Evolutionary conservation across 2,113 vertebrate species (phyloP).

Genomic region (Harpagus bidentatus): DNA sequence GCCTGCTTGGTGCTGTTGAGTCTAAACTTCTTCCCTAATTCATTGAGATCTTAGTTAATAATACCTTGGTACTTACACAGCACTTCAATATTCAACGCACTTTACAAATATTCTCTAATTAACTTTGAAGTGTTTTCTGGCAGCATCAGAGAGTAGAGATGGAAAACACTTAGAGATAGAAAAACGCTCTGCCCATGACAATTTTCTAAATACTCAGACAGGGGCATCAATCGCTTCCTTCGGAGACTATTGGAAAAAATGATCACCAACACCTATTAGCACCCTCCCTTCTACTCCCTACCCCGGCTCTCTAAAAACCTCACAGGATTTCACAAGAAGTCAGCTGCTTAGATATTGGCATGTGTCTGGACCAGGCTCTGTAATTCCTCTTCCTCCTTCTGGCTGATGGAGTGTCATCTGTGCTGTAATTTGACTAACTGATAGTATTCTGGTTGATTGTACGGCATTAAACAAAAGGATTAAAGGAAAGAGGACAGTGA

Average conservation of each 20-base stretch:
- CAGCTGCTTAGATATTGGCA: not conserved
- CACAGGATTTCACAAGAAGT: not conserved
- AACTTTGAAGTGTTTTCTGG: slow-evolving; percentile 11
- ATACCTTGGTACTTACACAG: not conserved
- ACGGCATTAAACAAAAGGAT: not conserved
- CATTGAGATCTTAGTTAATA: not conserved
- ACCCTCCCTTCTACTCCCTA: not conserved
- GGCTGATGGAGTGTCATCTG: slow-evolving; percentile 7
- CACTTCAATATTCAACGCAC: not conserved
- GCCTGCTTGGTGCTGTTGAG: not conserved
- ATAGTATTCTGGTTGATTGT: not conserved
- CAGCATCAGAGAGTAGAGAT: not conserved
- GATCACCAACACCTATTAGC: not conserved
- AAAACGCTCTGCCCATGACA: not conserved
- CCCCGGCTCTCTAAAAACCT: not conserved
- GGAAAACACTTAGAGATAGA: not conserved
- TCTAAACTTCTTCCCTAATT: not conserved
- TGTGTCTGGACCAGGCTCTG: not conserved
- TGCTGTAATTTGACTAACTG: not conserved
- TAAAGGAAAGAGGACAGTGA: not conserved
- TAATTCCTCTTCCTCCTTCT: slow-evolving; percentile 14
- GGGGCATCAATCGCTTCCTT: not conserved
- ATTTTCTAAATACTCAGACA: not conserved
- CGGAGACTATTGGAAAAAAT: not conserved
- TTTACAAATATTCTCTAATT: slow-evolving; percentile 37